Base-by-base conservation (phyloP, 2,113 vertebrate genomes). In the Campylomormyrus tamandua region DNA sequence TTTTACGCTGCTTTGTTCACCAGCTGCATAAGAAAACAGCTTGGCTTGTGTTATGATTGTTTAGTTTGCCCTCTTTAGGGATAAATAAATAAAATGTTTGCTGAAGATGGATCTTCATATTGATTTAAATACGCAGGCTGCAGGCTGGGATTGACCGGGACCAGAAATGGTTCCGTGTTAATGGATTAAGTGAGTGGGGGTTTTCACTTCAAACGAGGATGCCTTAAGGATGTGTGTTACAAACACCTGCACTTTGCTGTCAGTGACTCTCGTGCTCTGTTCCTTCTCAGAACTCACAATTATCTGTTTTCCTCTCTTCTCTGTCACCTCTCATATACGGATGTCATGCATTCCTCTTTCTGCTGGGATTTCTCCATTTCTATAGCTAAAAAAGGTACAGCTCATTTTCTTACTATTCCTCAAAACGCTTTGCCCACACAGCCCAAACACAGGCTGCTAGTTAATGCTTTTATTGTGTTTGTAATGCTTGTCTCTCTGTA, bases 371-470 rank as follows among this genome's bases (percentile, higher is more conserved):
- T 94, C 91, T 91, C 95, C 96, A 92, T 96, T 91, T 95, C 94
- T 96, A 91, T 97, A 99, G 98, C 97, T 97, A 98, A 98, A 97
- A 98, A 99, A 99, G 98, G 98, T 99, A 99, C 96, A 96, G 93
- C 90, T n/a, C 85, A 92, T 62, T 94, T 92, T 93, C 88, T 95
- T 92, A 92, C 66, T 90, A 90, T 94, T 80, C 93, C 93, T 94
- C 91, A 74, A 93, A 93, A 93, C 90, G 87, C 91, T 91, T 7
- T 92, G 92, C 89, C 90, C 91, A 89, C 92, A 94, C 92, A 91
- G 93, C 95, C 92, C 89, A 31, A 84, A 89, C 52, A 62, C 94
- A 92, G 94, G 92, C 93, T 91, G 88, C 85, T 91, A 90, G 89
- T 91, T 50, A 48, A 85, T 87, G 84, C 90, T 91, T 90, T 89